Percentiles rank a stretch among this genome's conserved stretches.
phyloP scores from a whole-genome alignment of 2,888 invertebrate species.

The Xylota sylvarum region DNA sequence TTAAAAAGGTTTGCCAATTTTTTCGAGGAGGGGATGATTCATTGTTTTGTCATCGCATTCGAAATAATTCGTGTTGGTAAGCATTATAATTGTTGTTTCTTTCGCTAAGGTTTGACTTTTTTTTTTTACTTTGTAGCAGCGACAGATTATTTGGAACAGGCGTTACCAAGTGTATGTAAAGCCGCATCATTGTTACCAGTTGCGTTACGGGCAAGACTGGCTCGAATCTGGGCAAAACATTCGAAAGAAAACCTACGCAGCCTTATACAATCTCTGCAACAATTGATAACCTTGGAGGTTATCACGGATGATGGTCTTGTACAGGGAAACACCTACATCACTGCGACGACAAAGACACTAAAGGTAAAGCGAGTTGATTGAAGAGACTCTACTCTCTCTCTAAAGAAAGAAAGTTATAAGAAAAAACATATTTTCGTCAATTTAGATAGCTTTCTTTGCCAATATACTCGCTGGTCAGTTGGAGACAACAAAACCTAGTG shows the following conservation, averaged over 20 bases:
- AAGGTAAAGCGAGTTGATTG: constrained; percentile 86
- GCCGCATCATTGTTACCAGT: constrained; percentile 91
- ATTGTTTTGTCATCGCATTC: constrained; percentile 90
- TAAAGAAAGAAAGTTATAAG: not conserved
- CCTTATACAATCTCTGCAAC: constrained; percentile 92
- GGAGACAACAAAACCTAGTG: constrained; percentile 88
- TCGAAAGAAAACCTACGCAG: constrained; percentile 88
- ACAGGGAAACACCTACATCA: constrained; percentile 94
- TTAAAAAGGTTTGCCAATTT: constrained; percentile 72
- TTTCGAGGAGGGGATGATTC: constrained; percentile 81
- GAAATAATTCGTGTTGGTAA: constrained; percentile 90
- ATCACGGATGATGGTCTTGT: constrained; percentile 92
- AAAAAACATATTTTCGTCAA: constrained; percentile 35
- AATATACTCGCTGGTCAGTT: constrained; percentile 93
- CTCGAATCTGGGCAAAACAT: constrained; percentile 91
- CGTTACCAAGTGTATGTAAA: constrained; percentile 91
- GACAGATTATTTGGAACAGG: constrained; percentile 93
- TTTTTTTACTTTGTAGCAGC: constrained; percentile 85
- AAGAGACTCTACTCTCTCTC: not conserved
- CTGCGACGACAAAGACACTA: constrained; percentile 94
- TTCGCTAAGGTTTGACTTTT: not conserved
- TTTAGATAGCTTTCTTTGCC: constrained; percentile 93
- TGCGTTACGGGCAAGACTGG: constrained; percentile 91
- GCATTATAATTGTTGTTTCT: constrained; percentile 49
- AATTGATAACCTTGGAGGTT: constrained; percentile 93